Base-by-base conservation (phyloP, 2,888 invertebrate species). In the Allygus modestus region DNA sequence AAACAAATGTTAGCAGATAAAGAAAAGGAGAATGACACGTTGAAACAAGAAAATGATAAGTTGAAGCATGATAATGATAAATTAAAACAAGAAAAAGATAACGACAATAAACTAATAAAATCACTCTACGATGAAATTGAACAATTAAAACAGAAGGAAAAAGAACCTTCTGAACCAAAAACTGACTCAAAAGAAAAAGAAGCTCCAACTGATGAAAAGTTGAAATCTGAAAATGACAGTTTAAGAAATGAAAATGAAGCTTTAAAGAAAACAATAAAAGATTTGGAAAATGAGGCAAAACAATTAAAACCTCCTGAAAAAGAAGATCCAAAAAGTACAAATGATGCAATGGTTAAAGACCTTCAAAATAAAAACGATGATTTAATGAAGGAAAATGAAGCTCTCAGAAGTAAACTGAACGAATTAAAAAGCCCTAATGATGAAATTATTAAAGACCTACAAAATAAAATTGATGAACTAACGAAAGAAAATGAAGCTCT, bases 61-160 rank as follows among this genome's bases (percentile, higher is more conserved):
- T 58, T 79, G 58, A 77, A 65, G 28, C 65, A 73, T 20, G 73
- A 73, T 41, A 73, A 23, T 41, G 41, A 33, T 12, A 15, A 33
- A 73, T 20, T 73, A 20, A 65, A 65, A 28, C 1, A 65, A 77
- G 75, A 43, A 26, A 77, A 77, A 17, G 75, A 77, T 41, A 77
- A 77, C 28, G 46, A 77, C 46, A 46, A 77, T 28, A 77, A 77
- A 26, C n/a, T 77, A 51, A 71, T 71, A 20, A 71, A 71, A 41
- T 37, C 41, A 1, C 23, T 71, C 0, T 37, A 71, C 41, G 71
- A 71, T 37, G 41, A 71, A 41, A 41, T 41, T n/a, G 71, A 71
- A 41, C 0, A 41, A 1, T 28, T 71, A 17, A 69, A 61, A 61
- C 54, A 54, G 15, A 61, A 26, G 20, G 4, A 28, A 11, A 23